These are phyloP conservation scores for Psilopogon haemacephalus DNA, from an alignment of 2,113 vertebrate genomes.

Conservation along the genomic window DNA sequence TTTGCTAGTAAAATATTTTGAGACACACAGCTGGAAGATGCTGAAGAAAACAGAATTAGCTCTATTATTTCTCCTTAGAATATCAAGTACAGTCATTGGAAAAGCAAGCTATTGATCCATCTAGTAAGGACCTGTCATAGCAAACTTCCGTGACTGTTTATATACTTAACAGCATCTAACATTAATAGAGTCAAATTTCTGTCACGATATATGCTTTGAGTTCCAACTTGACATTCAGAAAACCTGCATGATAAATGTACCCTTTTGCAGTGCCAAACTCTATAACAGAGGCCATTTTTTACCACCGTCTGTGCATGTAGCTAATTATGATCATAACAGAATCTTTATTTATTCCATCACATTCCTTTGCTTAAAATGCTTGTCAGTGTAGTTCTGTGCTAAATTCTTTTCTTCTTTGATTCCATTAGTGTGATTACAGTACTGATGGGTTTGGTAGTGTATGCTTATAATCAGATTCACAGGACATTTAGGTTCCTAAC, in stretches of 20 bases:
- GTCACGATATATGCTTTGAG: not conserved
- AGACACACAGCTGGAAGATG: not conserved
- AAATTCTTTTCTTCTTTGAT: not conserved
- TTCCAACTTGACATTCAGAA: not conserved
- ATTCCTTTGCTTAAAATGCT: not conserved
- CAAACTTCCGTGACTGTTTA: not conserved
- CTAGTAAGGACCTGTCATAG: not conserved
- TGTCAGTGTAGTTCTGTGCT: not conserved
- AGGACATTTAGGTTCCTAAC: not conserved
- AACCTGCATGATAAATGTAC: not conserved
- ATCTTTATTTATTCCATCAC: not conserved
- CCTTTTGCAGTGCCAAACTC: not conserved
- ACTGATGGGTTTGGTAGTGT: not conserved
- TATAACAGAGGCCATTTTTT: not conserved
- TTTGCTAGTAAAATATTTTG: not conserved
- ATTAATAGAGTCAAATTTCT: not conserved
- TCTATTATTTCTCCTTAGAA: slow-evolving; percentile 2
- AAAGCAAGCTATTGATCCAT: not conserved
- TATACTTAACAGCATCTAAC: not conserved
- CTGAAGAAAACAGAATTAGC: slow-evolving; percentile 1
- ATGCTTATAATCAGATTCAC: not conserved
- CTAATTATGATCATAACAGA: not conserved
- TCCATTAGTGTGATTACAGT: not conserved
- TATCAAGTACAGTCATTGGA: not conserved
- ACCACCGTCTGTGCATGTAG: not conserved